phyloP scores from a whole-genome alignment of 2,113 vertebrate genomes.

The Agapornis roseicollis region DNA sequence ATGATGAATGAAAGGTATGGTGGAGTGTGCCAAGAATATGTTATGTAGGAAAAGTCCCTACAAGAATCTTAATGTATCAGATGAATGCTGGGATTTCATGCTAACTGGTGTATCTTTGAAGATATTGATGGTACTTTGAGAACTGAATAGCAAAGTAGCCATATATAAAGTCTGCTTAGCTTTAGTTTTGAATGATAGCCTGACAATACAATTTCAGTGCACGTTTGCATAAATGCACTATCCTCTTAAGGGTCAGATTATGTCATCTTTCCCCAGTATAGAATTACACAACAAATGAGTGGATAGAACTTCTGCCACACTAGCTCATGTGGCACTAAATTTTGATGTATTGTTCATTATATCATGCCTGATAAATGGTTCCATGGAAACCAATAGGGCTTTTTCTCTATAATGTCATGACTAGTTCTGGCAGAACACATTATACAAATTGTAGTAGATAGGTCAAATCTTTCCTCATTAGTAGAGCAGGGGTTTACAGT shows the following conservation, averaged over 20 bases:
- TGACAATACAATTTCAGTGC: neutral
- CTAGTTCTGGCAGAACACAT: neutral
- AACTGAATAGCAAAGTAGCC: neutral
- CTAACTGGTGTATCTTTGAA: neutral
- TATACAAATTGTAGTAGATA: neutral
- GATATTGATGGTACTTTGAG: neutral
- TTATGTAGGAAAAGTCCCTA: neutral
- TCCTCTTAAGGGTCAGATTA: neutral
- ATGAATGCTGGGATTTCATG: neutral
- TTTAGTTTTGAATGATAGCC: neutral
- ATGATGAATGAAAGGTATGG: neutral
- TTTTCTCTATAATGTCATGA: neutral
- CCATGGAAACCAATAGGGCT: neutral
- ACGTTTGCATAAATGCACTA: neutral
- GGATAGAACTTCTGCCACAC: neutral
- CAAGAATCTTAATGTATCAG: neutral
- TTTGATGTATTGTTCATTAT: neutral
- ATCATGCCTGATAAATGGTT: neutral
- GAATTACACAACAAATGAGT: neutral
- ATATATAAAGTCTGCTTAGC: neutral
- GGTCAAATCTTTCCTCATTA: neutral
- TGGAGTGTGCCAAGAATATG: neutral
- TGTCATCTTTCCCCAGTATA: neutral
- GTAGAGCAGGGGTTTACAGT: neutral
- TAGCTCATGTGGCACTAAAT: neutral